Percentiles rank a stretch among this genome's conserved stretches.
These are phyloP conservation scores for Piaya cayana DNA, from an alignment of 2,113 vertebrate species.

Conservation along the genomic window DNA sequence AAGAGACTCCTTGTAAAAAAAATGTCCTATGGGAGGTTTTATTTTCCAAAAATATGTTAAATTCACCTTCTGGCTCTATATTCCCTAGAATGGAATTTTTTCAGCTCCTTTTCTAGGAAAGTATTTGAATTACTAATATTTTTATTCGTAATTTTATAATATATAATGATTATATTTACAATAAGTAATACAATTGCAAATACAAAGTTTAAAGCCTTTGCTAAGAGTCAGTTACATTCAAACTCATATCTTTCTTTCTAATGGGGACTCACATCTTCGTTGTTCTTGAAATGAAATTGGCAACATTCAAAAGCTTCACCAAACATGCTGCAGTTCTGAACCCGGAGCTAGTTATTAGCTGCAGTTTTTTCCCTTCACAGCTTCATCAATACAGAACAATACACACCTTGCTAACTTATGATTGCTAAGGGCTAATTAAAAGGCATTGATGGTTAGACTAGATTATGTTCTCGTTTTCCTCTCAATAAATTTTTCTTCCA, in stretches of 20 bases:
- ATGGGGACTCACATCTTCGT: not conserved
- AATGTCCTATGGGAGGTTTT: not conserved
- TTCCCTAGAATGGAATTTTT: not conserved
- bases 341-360: not conserved
- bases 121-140: not conserved
- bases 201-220: not conserved
- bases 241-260: not conserved
- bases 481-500: not conserved
- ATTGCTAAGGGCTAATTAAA: slow-evolving; percentile 7
- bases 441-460: not conserved
- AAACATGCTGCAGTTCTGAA: not conserved
- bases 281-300: not conserved
- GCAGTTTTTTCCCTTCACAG: not conserved
- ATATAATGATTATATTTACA: not conserved
- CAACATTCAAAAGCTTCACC: not conserved
- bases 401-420: not conserved
- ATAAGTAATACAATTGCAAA: not conserved
- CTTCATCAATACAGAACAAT: not conserved
- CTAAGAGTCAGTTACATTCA: not conserved
- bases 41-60: not conserved
- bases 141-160: not conserved
- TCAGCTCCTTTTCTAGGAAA: not conserved
- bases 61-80: not conserved
- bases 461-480: not conserved
- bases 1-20: not conserved